Evolutionary conservation across 2,888 invertebrate species (phyloP).

Genomic region (Chaitophorus viminalis): DNA sequence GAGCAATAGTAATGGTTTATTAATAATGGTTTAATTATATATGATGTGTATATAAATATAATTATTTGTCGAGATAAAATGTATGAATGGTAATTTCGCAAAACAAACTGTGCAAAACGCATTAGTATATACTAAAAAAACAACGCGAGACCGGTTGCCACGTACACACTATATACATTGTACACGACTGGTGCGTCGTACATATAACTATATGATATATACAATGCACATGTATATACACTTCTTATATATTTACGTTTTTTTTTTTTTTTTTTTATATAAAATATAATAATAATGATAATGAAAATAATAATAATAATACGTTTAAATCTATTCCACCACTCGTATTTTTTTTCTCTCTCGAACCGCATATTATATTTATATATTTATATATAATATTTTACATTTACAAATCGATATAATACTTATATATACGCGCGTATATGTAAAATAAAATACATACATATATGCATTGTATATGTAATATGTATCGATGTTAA

Average conservation of each 20-base stretch:
- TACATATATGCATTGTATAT: no score
- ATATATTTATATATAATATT: no score
- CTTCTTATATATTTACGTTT: not conserved
- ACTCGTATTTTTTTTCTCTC: not conserved
- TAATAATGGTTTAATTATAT: no score
- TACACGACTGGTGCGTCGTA: not conserved
- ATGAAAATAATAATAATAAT: slow-evolving; percentile 19
- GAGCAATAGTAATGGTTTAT: no score
- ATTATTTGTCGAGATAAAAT: not conserved
- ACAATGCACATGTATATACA: not conserved
- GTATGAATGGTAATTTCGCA: slow-evolving; percentile 22
- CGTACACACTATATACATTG: no score
- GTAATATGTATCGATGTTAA: not conserved
- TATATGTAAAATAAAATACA: no score
- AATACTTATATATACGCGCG: not conserved
- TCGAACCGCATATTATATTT: not conserved
- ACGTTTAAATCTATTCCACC: not conserved
- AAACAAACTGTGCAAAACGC: not conserved
- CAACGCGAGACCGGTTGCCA: slow-evolving; percentile 14
- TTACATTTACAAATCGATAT: not conserved
- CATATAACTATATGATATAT: not conserved
- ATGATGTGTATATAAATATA: not conserved
- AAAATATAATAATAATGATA: slow-evolving; percentile 15
- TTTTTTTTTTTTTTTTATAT: not conserved
- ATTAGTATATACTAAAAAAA: not conserved